Evolutionary conservation across 1,140 invertebrate genomes (phyloP), one percentile per base, ranked within the genome.

Genomic region (Drusus annulatus): DNA sequence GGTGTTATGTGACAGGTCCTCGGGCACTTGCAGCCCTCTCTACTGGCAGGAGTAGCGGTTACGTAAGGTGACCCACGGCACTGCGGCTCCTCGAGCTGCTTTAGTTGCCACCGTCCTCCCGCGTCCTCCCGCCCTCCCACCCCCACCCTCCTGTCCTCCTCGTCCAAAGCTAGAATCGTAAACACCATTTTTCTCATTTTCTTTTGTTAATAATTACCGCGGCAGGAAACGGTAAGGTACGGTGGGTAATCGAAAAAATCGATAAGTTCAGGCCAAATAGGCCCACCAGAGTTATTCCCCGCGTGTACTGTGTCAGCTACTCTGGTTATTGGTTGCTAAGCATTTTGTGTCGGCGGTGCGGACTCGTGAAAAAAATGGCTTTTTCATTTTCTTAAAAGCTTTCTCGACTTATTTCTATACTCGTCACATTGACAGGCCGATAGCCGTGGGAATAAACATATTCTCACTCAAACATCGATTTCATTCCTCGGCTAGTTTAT

Each of bases 251-350:
- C 62, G 62, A 65, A 65, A 65, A 16, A 65, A 65, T 65, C 62
- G 62, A 65, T 65, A 56, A 25, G 28, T 65, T 28, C 62, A 28
- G 62, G 6, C 62, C 28, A 65, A 21, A 25, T n/a, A 10, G 28
- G 23, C 16, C n/a, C 23, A 16, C 16, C 28, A 10, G 16, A 13
- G 16, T 28, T 16, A 31, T 45, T 45, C 36, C 36, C 36, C 5
- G 36, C 13, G 36, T 45, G 36, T 45, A 45, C 36, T 45, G 62
- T 65, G 62, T 65, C 31, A 65, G 62, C 62, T n/a, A 28, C 28
- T 65, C 36, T 28, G 62, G 23, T 65, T 65, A 65, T 65, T 28
- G 62, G 62, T 65, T 65, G 62, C 62, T 65, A 65, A 28, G 62
- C 62, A 31, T 45, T 45, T 45, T 45, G 36, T 45, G 36, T 45